Base-by-base conservation (phyloP, 2,888 invertebrate genomes). In the Saturnia pavonia region DNA sequence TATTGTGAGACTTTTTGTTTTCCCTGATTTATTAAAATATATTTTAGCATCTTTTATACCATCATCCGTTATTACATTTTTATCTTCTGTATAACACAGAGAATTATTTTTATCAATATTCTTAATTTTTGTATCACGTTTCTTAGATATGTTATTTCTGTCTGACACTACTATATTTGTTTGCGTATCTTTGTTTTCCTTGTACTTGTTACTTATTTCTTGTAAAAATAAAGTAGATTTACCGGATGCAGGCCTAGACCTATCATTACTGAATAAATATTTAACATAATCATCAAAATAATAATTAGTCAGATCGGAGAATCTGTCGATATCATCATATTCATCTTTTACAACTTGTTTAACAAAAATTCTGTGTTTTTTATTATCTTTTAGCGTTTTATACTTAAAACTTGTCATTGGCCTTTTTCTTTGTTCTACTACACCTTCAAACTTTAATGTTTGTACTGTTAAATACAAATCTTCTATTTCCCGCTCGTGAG, bases 1-100 rank as follows among this genome's bases (percentile, higher is more conserved):
- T 75, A 94, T 91, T 0, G 92, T 94, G 0, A 94, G 82, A 75
- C 92, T 91, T 83, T 92, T 93, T 72, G 92, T 83, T 76, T 89
- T 90, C 0, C 89, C 91, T 69, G 82, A 77, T 70, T 87, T 91
- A 69, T 85, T 82, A 78, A 83, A 92, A 60, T 84, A 75, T 67
- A 93, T 84, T 83, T 89, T 89, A 11, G 90, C 83, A 69, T 88
- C 83, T 34, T 85, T 80, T 67, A 78, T 77, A 67, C 77, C 76
- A 70, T 77, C 73, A 27, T 79, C 75, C 57, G 76, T 73, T 48
- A 76, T 77, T 71, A 75, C 75, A 22, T 72, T 72, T 69, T 78
- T 77, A 22, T 82, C 78, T 65, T 78, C 73, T 27, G 71, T 69
- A 69, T 80, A 72, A 25, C 14, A 14, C n/a, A 40, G 34, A 65